These are phyloP conservation scores for Paracentrotus lividus DNA, from an alignment of 53 echinoderm and acorn worm species.

Conservation along the genomic window DNA sequence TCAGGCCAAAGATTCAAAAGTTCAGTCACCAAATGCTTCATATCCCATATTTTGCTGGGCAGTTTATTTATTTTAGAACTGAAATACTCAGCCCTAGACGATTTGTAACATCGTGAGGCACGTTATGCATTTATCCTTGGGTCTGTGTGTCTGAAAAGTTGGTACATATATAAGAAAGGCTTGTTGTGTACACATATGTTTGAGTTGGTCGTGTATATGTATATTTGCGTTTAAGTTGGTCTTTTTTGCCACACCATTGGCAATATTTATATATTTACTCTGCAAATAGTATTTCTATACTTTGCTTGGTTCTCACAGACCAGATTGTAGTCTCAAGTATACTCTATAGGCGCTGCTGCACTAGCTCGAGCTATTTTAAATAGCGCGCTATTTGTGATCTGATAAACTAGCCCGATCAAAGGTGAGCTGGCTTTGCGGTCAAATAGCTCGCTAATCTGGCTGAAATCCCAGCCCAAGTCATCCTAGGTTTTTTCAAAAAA, in stretches of 20 bases:
- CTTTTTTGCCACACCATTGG: constrained; percentile 27
- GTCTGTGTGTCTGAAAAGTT: not conserved
- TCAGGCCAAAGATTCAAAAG: not conserved
- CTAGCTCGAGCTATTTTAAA: no score
- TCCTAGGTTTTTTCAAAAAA: no score
- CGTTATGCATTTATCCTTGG: not conserved
- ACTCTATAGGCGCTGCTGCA: no score
- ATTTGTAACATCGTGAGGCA: not conserved
- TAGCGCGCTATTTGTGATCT: no score
- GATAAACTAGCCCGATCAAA: no score
- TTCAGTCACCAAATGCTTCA: not conserved
- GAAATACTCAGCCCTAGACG: not conserved
- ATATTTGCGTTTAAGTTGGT: not conserved
- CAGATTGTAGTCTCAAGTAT: not conserved
- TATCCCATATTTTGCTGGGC: not conserved
- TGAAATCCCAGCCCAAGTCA: no score
- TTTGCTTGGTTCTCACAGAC: not conserved
- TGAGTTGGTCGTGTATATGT: not conserved
- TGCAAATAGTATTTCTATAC: constrained; percentile 47
- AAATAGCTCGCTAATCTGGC: no score
- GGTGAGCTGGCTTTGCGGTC: no score
- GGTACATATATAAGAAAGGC: not conserved
- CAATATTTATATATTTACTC: constrained; percentile 63
- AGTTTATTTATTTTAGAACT: not conserved
- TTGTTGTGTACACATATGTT: not conserved